phyloP scores from a whole-genome alignment of 2,888 invertebrate genomes.

The Drosophila phalerata region DNA sequence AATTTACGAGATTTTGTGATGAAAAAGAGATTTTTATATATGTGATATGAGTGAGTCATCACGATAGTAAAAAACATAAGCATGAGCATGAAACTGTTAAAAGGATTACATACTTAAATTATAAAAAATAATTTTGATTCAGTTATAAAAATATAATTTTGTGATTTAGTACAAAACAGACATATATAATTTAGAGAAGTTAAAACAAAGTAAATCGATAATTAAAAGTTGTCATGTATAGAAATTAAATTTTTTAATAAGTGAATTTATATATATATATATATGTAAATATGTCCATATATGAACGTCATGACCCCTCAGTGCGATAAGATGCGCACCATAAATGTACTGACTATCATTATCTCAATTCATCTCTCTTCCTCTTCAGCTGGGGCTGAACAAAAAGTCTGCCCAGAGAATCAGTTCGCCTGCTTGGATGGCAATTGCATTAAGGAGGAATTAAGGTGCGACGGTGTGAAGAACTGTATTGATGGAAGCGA shows the following conservation, averaged over 20 bases:
- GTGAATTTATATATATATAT: too few relatives aligned
- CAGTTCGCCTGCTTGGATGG: slow-evolving; percentile 2
- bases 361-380: not conserved
- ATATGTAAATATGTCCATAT: not conserved
- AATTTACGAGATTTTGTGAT: not conserved
- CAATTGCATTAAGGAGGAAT: not conserved
- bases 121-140: not conserved
- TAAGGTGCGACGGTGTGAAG: slow-evolving; percentile 30
- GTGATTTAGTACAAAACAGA: too few relatives aligned
- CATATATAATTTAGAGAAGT: too few relatives aligned
- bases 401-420: not conserved
- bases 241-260: too few relatives aligned
- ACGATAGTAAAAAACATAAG: not conserved
- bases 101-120: not conserved
- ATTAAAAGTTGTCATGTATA: not conserved
- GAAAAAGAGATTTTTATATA: not conserved
- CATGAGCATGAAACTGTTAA: not conserved
- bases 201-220: not conserved
- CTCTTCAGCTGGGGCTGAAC: not conserved
- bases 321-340: slow-evolving; percentile 1
- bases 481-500: slow-evolving; percentile 42
- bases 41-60: not conserved
- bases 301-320: not conserved
- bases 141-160: too few relatives aligned
- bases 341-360: not conserved